Evolutionary conservation across 37 sponge, comb jelly and placozoan species (phyloP), one percentile per base, ranked within the genome.

Genomic region (Beroe forskalii): DNA sequence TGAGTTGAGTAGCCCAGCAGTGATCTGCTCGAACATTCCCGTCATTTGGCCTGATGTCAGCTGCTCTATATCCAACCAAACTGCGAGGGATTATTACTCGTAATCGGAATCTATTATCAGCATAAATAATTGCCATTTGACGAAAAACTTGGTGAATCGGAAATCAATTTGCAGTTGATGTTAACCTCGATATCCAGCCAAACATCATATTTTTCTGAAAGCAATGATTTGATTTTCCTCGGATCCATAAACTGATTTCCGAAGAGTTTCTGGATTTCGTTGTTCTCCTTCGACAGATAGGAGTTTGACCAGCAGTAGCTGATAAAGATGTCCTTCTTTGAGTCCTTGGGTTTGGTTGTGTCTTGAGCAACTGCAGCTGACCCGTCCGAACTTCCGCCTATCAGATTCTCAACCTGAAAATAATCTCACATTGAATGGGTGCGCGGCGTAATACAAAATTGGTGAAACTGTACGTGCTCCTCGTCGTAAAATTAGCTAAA

Each of bases 221-320:
- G 86, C 2, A 25, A 25, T 4, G 44, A 23, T 25, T 80, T 80
- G 1, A 80, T 80, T 37, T 28, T 41, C 40, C 86, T 41, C 1
- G 86, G 86, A 42, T 80, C 86, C 2, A 42, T 80, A 25, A 32
- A 80, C 86, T 80, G 30, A 42, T 25, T 44, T 2, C 86, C 86
- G 30, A 23, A 22, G 1, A 80, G 31, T 8, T 80, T 6, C 6
- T 20, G 1, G 30, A 80, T 80, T 24, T 80, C 86, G 30, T 80
- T 80, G 48, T 44, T 41, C 55, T 80, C 60, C 4, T 80, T n/a
- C 27, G 41, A 37, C 2, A 80, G 86, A 23, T 40, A 24, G 12
- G 86, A 80, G 86, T 80, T 80, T n/a, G 44, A 37, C 86, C 86
- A 80, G 86, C 86, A 80, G 60, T 80, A 80, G 60, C 86, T 80